These are phyloP conservation scores for Dryadula phaetusa DNA, from an alignment of 2,888 invertebrate genomes.

Conservation along the genomic window DNA sequence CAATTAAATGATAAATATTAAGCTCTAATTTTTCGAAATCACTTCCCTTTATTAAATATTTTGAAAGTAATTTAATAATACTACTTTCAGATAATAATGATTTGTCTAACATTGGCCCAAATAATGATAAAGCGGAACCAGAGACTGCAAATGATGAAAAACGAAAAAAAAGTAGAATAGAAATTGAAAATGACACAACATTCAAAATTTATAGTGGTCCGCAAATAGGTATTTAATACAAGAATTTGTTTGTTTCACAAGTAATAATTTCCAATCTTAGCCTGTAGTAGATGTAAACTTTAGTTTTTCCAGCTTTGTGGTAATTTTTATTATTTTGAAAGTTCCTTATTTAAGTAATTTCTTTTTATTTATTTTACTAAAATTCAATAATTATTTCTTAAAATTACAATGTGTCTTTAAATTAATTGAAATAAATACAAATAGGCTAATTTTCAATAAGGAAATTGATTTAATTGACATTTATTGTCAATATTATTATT, in stretches of 20 bases:
- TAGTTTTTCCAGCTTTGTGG: background rate
- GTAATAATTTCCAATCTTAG: background rate
- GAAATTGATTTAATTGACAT: too few relatives aligned
- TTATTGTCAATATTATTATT: too few relatives aligned
- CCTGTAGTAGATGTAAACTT: background rate
- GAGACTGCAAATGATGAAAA: conserved; percentile 45
- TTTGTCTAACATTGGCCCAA: conserved; percentile 51
- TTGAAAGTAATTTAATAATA: conserved; percentile 1
- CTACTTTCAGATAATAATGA: conserved; percentile 60
- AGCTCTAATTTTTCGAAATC: background rate
- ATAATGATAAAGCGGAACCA: conserved; percentile 50
- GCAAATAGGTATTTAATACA: conserved; percentile 11
- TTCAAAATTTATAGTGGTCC: conserved; percentile 24
- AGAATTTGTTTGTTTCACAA: background rate
- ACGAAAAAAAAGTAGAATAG: conserved; percentile 44
- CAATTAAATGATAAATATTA: background rate
- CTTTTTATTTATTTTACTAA: background rate
- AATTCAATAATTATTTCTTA: too few relatives aligned
- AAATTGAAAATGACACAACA: conserved; percentile 48
- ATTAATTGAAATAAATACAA: too few relatives aligned
- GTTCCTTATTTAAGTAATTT: background rate
- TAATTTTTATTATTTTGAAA: background rate
- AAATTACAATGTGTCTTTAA: too few relatives aligned
- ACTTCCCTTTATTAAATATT: background rate
- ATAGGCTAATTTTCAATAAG: too few relatives aligned